Conservation (phyloP, 2,888 invertebrate genomes). For the Tiliacea aurago region DNA sequence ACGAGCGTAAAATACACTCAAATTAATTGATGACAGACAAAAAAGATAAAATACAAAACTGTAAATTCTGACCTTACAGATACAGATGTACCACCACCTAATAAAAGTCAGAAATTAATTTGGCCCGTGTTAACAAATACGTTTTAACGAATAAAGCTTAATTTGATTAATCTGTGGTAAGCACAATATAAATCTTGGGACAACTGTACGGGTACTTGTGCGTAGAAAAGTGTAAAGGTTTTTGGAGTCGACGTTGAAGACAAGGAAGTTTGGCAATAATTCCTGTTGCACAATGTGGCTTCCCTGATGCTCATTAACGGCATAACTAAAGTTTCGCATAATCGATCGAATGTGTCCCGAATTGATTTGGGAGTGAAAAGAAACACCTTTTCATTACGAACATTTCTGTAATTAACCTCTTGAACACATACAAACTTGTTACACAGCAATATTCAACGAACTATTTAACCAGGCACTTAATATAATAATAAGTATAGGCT, state of each 20-base stretch:
- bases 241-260: too few relatives aligned
- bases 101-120: slow-evolving; percentile 72
- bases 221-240: slow-evolving; percentile 46
- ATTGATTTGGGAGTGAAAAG: not conserved
- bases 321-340: not conserved
- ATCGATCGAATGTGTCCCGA: not conserved
- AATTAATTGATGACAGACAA: slow-evolving; percentile 43
- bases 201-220: slow-evolving; percentile 57
- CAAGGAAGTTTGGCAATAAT: too few relatives aligned
- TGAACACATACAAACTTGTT: too few relatives aligned
- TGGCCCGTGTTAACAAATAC: slow-evolving; percentile 75
- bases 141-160: slow-evolving; percentile 70
- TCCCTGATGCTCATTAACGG: too few relatives aligned
- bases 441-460: too few relatives aligned
- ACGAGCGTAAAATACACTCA: slow-evolving; percentile 18
- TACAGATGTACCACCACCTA: slow-evolving; percentile 47
- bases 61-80: slow-evolving; percentile 48
- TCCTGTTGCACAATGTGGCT: too few relatives aligned
- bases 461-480: too few relatives aligned
- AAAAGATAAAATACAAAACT: slow-evolving; percentile 34
- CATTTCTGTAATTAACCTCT: too few relatives aligned
- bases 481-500: too few relatives aligned
- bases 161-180: slow-evolving; percentile 76
- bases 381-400: too few relatives aligned
- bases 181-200: slow-evolving; percentile 68